phyloP scores from a whole-genome alignment of 2,888 invertebrate genomes.

The Blastobasis lacticolella region DNA sequence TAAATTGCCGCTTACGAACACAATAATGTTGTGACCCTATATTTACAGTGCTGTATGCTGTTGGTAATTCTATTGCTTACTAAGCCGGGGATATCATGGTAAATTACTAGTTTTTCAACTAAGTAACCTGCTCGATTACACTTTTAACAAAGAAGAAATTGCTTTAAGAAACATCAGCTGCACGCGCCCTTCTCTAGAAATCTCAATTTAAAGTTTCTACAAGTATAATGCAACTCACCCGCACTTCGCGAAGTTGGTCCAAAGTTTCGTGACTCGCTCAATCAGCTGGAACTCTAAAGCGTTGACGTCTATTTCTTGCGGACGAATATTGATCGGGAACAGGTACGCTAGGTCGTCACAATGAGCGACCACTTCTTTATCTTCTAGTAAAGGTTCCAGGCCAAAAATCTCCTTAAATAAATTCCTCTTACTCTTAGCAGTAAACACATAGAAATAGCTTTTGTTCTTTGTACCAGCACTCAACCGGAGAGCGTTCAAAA shows the following conservation, averaged over 20 bases:
- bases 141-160: too few relatives aligned
- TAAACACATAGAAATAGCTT: slow-evolving; percentile 33
- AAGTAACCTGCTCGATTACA: too few relatives aligned
- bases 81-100: too few relatives aligned
- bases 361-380: slow-evolving; percentile 21
- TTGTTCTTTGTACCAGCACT: slow-evolving; percentile 16
- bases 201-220: too few relatives aligned
- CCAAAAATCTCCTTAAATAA: slow-evolving; percentile 13
- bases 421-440: slow-evolving; percentile 32
- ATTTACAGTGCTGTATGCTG: too few relatives aligned
- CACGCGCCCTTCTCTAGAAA: too few relatives aligned
- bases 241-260: slow-evolving; percentile 36
- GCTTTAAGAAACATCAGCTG: too few relatives aligned
- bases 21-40: too few relatives aligned
- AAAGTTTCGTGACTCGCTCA: slow-evolving; percentile 25
- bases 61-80: too few relatives aligned
- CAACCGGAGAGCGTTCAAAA: background rate
- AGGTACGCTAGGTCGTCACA: slow-evolving; percentile 30
- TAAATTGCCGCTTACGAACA: too few relatives aligned
- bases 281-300: slow-evolving; percentile 25
- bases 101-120: too few relatives aligned
- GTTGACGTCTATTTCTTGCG: slow-evolving; percentile 14
- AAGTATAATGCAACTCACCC: slow-evolving; percentile 23
- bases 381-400: slow-evolving; percentile 8
- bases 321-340: slow-evolving; percentile 18